Evolutionary conservation across 1,140 invertebrate genomes (phyloP), one percentile per base, ranked within the genome.

Genomic region (Magallana angulata): DNA sequence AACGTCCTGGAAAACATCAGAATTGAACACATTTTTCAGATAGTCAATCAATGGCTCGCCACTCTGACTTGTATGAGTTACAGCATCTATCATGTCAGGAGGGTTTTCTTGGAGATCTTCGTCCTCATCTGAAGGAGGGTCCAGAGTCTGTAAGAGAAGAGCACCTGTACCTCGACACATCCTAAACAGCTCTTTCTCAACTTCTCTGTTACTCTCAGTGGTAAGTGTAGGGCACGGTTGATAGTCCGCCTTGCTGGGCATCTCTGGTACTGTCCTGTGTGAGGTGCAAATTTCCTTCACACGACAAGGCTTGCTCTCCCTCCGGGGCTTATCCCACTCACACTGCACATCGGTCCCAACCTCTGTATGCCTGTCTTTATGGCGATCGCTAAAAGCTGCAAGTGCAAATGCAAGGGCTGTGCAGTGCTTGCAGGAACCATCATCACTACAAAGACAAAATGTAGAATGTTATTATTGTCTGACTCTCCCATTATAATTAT

Each of bases 381-480:
- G 71, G 7, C 85, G 58, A 9, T 84, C 64, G 60, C 9, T 36
- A 24, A 87, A 87, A 36, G 58, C 60, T n/a, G n/a, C n/a, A n/a
- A n/a, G n/a, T 36, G 59, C 64, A 11, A 87, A 16, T 9, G 86
- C 58, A 87, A 87, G 58, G 60, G 81, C 86, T 36, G 36, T 16
- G 59, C 81, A 84, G 58, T 87, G 82, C 56, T 84, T 87, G 64
- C 82, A 84, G 14, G 82, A 64, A 30, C 86, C 86, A 80, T 80
- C 60, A 80, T 84, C 86, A 24, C 86, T 84, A 18, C 30, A 60
- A 87, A 81, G 18, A 86, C 6, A 86, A 56, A 86, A 80, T 36
- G 36, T 1, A 36, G 36, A 36, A 36, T 36, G 36, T 11, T 83
- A 14, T 9, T 83, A 9, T 24, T 14, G 14, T n/a, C n/a, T n/a